Evolutionary conservation across 2,888 invertebrate genomes (phyloP).

Genomic region (Odontothrips loti): DNA sequence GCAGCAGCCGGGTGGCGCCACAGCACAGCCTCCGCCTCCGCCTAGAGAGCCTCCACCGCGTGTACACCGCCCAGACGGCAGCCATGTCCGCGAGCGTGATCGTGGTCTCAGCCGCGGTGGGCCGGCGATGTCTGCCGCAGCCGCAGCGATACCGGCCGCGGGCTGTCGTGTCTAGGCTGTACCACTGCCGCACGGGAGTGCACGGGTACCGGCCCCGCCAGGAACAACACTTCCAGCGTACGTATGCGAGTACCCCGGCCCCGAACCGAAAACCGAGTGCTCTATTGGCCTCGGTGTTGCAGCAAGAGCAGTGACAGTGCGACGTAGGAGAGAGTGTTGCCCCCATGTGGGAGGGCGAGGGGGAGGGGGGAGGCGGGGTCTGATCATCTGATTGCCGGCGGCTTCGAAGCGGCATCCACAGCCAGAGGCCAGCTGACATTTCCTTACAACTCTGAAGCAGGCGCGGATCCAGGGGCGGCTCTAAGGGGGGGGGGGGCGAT

Average conservation of each 20-base stretch:
- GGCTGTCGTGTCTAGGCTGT: neutral
- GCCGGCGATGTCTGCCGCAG: neutral
- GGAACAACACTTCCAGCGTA: neutral
- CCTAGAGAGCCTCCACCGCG: neutral
- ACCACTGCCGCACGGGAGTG: constrained; percentile 6
- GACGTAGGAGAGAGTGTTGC: neutral
- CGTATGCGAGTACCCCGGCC: neutral
- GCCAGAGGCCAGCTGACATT: neutral
- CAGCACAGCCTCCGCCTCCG: too few species aligned
- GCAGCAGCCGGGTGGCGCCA: too few species aligned
- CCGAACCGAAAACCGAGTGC: neutral
- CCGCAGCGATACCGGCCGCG: neutral
- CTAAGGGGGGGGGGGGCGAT: too few species aligned
- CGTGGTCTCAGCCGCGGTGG: neutral
- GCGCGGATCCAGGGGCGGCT: too few species aligned
- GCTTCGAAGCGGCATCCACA: neutral
- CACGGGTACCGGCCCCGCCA: constrained; percentile 9
- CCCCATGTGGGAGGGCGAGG: neutral
- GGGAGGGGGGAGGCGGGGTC: neutral
- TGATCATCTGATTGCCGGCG: constrained; percentile 15
- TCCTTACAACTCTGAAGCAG: too few species aligned
- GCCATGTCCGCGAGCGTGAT: neutral
- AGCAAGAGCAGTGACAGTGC: neutral
- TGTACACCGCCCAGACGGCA: neutral
- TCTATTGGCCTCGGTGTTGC: neutral